These are phyloP conservation scores for Horisme vitalbata DNA, from an alignment of 2,888 invertebrate genomes.

Conservation along the genomic window DNA sequence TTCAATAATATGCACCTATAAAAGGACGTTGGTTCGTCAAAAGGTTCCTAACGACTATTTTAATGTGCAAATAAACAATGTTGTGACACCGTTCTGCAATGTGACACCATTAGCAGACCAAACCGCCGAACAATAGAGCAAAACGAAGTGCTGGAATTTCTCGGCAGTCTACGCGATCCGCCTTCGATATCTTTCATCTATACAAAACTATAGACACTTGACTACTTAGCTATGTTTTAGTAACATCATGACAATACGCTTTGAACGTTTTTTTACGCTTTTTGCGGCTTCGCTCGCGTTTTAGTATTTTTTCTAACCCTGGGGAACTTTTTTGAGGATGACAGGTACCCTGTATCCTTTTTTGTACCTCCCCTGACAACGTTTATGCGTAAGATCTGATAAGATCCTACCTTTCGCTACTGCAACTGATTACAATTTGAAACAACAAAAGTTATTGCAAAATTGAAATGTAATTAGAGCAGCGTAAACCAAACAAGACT, in stretches of 20 bases:
- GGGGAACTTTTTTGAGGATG: too few relatives aligned
- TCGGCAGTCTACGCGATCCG: conserved; percentile 46
- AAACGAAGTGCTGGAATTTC: conserved; percentile 64
- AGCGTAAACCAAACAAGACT: too few relatives aligned
- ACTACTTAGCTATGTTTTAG: not conserved
- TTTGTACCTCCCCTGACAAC: too few relatives aligned
- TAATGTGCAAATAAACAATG: conserved; percentile 44
- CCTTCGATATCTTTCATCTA: conserved; percentile 27
- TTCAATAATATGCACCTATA: not conserved
- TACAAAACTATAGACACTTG: conserved; percentile 23
- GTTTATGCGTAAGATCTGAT: too few relatives aligned
- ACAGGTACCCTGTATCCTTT: too few relatives aligned
- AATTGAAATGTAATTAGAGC: too few relatives aligned
- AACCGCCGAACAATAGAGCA: conserved; percentile 64
- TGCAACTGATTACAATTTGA: too few relatives aligned
- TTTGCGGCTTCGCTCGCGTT: too few relatives aligned
- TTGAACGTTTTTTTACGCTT: too few relatives aligned
- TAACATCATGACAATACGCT: conserved; percentile 1
- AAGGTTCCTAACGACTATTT: conserved; percentile 54
- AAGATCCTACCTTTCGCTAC: too few relatives aligned
- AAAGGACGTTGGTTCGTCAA: conserved; percentile 16
- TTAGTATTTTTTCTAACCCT: too few relatives aligned
- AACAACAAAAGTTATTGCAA: too few relatives aligned
- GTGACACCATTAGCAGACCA: conserved; percentile 74
- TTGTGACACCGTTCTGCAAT: conserved; percentile 70